Percentiles rank a stretch among this genome's conserved stretches.
These are phyloP conservation scores for Diceros bicornis DNA, from an alignment of 2,797 vertebrate species.

Conservation along the genomic window DNA sequence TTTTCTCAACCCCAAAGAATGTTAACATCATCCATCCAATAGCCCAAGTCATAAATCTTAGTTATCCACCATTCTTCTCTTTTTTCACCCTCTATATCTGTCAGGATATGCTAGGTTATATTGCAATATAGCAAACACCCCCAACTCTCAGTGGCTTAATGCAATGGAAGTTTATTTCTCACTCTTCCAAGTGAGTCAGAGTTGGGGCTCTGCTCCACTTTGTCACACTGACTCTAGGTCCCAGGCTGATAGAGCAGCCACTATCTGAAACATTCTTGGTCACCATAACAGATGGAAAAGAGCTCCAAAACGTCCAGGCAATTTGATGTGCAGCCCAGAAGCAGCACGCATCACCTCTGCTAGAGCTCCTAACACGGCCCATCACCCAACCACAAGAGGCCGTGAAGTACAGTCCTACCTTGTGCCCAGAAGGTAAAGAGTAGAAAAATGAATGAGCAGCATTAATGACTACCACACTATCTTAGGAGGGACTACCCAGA, in stretches of 20 bases:
- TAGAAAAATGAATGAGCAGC: background rate
- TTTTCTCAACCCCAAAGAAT: slow-evolving; percentile 27
- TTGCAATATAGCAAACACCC: background rate
- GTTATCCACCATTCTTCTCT: background rate
- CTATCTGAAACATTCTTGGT: background rate
- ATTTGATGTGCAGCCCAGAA: background rate
- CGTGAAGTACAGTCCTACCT: background rate
- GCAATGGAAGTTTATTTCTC: background rate
- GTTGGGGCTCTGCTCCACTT: background rate
- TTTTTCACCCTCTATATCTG: background rate
- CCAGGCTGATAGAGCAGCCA: background rate
- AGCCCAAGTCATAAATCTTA: background rate
- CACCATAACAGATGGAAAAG: background rate
- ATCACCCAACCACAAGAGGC: background rate
- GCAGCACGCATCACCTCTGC: background rate
- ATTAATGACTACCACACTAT: background rate
- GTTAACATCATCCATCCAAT: background rate
- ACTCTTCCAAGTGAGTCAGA: background rate
- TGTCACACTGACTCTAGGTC: background rate
- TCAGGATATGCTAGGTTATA: background rate
- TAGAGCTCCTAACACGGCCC: background rate
- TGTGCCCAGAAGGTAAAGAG: background rate
- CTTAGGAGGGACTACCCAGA: background rate
- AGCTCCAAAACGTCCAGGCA: background rate
- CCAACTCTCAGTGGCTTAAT: background rate